A percentile compares a stretch with the other conserved stretches of the same genome.
These are phyloP conservation scores for Halocaridina rubra DNA, from an alignment of 2,888 invertebrate species.

Conservation along the genomic window DNA sequence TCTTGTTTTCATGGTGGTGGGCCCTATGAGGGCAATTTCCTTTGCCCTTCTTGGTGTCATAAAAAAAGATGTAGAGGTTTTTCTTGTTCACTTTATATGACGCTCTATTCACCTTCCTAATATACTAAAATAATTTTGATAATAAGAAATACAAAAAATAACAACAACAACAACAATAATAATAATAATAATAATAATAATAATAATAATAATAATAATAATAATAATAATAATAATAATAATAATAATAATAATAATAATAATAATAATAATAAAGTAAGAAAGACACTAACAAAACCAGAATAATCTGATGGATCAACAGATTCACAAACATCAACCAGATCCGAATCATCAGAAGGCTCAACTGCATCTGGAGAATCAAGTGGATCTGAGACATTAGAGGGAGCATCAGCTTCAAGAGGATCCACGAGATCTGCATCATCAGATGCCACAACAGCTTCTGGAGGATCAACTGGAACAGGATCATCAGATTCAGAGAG, in stretches of 20 bases:
- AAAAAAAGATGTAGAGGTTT: too few species aligned
- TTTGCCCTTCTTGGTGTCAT: too few species aligned
- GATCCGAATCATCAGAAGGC: neutral
- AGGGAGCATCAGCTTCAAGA: neutral
- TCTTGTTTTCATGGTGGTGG: too few species aligned
- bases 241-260: neutral
- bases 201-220: too few species aligned
- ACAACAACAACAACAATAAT: too few species aligned
- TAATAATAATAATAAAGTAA: neutral
- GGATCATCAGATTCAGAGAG: neutral
- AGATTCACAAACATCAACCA: neutral
- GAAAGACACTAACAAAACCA: neutral
- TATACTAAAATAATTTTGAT: too few species aligned
- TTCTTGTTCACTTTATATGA: too few species aligned
- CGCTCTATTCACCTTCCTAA: too few species aligned
- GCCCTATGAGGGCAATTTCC: too few species aligned
- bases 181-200: too few species aligned
- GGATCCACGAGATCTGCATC: neutral
- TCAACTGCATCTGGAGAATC: neutral
- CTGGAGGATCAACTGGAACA: neutral
- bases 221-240: neutral
- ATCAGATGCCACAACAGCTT: too few species aligned
- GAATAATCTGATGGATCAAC: neutral
- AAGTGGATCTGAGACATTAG: neutral
- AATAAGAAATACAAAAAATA: too few species aligned